Conservation (phyloP, 2,113 vertebrate species). For the Potamarius usumacintae region DNA sequence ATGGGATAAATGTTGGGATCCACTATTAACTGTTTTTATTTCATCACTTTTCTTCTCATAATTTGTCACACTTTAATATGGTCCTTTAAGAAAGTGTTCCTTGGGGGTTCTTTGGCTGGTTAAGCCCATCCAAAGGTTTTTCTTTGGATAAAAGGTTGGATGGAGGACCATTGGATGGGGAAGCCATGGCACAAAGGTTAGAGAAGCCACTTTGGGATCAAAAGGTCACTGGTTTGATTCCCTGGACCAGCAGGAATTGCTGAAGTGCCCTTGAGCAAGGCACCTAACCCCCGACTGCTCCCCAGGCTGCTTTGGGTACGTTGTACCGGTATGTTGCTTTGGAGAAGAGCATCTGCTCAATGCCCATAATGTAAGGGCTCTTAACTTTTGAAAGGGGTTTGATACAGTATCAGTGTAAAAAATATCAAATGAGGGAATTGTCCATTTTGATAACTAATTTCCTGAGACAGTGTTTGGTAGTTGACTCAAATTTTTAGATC, state of each 20-base stretch:
- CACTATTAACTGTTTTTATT: not conserved
- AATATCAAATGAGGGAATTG: not conserved
- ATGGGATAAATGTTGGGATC: not conserved
- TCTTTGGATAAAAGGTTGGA: too few relatives aligned
- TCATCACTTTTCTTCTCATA: not conserved
- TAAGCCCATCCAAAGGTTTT: too few relatives aligned
- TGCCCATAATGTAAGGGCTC: not conserved
- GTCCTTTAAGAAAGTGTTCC: not conserved
- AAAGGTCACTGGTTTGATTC: too few relatives aligned
- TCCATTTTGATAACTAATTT: not conserved
- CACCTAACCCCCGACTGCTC: too few relatives aligned
- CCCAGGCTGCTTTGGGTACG: too few relatives aligned
- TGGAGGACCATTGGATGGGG: too few relatives aligned
- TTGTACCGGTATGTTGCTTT: too few relatives aligned
- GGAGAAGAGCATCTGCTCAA: too few relatives aligned
- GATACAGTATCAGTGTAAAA: not conserved
- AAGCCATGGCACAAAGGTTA: too few relatives aligned
- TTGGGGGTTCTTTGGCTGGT: not conserved
- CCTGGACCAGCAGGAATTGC: too few relatives aligned
- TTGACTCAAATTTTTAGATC: not conserved
- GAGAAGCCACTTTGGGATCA: too few relatives aligned
- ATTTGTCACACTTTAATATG: not conserved
- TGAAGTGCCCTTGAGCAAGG: too few relatives aligned
- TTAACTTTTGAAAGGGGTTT: not conserved
- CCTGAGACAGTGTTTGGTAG: not conserved